Conservation (phyloP, 2,888 invertebrate genomes). For the Silvanus unidentatus region DNA sequence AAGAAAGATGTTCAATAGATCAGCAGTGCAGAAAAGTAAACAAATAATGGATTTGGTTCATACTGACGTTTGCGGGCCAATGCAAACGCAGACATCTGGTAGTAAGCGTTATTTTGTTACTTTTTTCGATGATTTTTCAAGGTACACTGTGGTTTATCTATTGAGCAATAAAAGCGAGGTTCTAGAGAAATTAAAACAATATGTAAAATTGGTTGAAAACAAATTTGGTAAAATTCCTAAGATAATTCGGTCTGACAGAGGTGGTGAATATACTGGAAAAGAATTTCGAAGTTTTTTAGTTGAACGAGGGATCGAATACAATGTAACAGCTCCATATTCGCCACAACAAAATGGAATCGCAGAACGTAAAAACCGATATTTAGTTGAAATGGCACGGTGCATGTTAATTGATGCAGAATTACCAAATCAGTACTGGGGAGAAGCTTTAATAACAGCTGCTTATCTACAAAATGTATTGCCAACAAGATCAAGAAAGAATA, state of each 20-base stretch:
- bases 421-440: slow-evolving; percentile 7
- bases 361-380: slow-evolving; percentile 16
- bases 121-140: slow-evolving; percentile 33
- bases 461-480: slow-evolving; percentile 9
- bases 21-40: background rate
- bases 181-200: background rate
- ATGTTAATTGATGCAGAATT: slow-evolving; percentile 9
- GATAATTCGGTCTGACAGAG: slow-evolving; percentile 7
- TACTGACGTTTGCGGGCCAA: slow-evolving; percentile 33
- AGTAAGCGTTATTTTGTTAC: slow-evolving; percentile 29
- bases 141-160: slow-evolving; percentile 25
- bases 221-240: slow-evolving; percentile 6
- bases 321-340: slow-evolving; percentile 12
- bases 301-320: background rate
- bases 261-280: slow-evolving; percentile 3
- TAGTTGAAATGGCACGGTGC: slow-evolving; percentile 11
- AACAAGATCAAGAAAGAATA: slow-evolving; percentile 6
- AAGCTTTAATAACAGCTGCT: slow-evolving; percentile 12
- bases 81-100: slow-evolving; percentile 26
- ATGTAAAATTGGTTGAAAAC: slow-evolving; percentile 2
- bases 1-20: slow-evolving; percentile 1
- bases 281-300: background rate
- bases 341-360: slow-evolving; percentile 17
- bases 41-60: slow-evolving; percentile 25
- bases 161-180: slow-evolving; percentile 10